phyloP scores from a whole-genome alignment of 1,140 invertebrate genomes.

The Scaptomyza hsui region DNA sequence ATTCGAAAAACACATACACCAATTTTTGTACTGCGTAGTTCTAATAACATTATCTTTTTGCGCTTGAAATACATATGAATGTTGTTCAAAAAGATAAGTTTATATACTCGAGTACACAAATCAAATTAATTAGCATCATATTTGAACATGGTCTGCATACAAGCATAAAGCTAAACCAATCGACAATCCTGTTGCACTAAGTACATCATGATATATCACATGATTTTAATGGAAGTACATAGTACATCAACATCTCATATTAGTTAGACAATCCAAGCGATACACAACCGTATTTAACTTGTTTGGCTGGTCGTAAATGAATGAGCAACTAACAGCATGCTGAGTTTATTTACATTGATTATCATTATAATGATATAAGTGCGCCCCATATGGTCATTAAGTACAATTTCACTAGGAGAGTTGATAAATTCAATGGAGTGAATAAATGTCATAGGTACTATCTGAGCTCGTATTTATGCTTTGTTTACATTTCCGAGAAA shows the following conservation, averaged over 20 bases:
- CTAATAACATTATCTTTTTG: too few relatives aligned
- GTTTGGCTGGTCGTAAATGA: conserved; percentile 30
- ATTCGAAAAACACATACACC: too few relatives aligned
- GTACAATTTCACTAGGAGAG: conserved; percentile 35
- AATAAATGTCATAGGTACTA: conserved; percentile 32
- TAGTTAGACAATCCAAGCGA: background rate
- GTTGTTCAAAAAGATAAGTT: too few relatives aligned
- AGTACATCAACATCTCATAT: too few relatives aligned
- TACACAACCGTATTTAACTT: conserved; percentile 33
- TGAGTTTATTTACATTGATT: conserved; percentile 59
- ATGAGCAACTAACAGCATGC: conserved; percentile 22
- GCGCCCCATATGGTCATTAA: conserved; percentile 16
- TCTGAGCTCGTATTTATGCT: conserved; percentile 38
- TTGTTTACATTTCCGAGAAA: conserved; percentile 74
- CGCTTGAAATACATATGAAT: too few relatives aligned
- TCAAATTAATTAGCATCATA: too few relatives aligned
- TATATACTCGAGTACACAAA: too few relatives aligned
- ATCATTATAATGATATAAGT: conserved; percentile 35
- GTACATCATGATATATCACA: background rate
- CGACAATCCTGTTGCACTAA: background rate
- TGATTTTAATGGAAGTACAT: background rate
- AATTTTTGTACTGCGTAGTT: too few relatives aligned
- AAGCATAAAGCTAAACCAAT: background rate
- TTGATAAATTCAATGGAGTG: conserved; percentile 21
- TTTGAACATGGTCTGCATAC: too few relatives aligned